Base-by-base conservation (phyloP, 1,140 invertebrate species). In the Drosophila leontia region DNA sequence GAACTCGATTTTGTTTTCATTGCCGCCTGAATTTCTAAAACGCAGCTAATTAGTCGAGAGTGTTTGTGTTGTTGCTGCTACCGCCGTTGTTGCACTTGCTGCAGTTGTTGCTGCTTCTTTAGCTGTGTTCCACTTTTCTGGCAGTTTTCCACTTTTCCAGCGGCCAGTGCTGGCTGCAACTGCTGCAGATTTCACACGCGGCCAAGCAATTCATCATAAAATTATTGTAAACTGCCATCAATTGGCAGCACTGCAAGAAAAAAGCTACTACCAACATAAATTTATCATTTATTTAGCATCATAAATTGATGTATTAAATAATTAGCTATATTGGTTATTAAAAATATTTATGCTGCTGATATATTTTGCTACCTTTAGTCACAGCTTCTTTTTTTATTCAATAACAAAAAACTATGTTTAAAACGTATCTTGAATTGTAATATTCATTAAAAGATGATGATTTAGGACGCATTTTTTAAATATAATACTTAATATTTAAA, bases 1-100 rank as follows among this genome's bases (percentile, higher is more conserved):
- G 85, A 90, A 90, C 85, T 90, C 85, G 86, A 90, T 90, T 90
- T 90, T 90, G 85, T 90, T 90, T 90, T 90, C 85, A 90, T 91
- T 91, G 84, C 84, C 80, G 80, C 71, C 85, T 90, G 85, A 90
- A 90, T 90, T 90, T 90, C 85, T 91, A 90, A 91, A 90, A 90
- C 86, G 85, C 82, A 90, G 86, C 85, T 90, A 90, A 90, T 90
- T 90, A 90, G 85, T 91, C 86, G 86, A 91, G 86, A 90, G 85
- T 90, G 85, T 91, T 90, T 84, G 76, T 44, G 57, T 44, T 71
- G 82, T 63, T 68, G 80, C 26, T 60, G 53, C 47, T 50, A 76
- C 42, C 48, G 65, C 17, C 26, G 75, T 57, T 78, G 75, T 45
- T 71, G 75, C 59, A 74, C 65, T 64, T 65, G 79, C 77, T 62